These are phyloP conservation scores for Lophotriccus pileatus DNA, from an alignment of 2,797 vertebrate genomes.

Conservation along the genomic window DNA sequence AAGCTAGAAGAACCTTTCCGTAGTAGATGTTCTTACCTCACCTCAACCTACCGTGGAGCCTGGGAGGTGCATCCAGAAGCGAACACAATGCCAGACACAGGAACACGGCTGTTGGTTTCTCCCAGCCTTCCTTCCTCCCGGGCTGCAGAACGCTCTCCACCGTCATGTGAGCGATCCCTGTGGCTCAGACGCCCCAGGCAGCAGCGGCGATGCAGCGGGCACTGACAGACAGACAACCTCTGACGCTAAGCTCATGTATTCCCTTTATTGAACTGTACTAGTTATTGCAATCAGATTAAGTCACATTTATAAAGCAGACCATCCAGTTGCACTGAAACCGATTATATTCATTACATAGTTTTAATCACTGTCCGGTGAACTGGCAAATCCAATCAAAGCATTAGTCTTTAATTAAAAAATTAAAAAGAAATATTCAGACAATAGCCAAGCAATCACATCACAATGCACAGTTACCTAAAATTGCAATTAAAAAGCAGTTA, in stretches of 20 bases:
- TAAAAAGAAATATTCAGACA: slow-evolving; percentile 89
- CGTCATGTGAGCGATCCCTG: neutral
- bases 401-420: slow-evolving; percentile 97
- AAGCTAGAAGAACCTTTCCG: neutral
- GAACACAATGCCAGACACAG: neutral
- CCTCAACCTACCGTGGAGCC: neutral
- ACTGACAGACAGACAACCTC: slow-evolving; percentile 62
- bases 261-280: slow-evolving; percentile 97
- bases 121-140: neutral
- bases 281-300: slow-evolving; percentile 98
- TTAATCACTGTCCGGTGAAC: slow-evolving; percentile 96
- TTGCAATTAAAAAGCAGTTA: slow-evolving; percentile 91
- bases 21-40: neutral
- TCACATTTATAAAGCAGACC: slow-evolving; percentile 99
- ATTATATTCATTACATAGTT: slow-evolving; percentile 94
- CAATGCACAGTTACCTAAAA: slow-evolving; percentile 94
- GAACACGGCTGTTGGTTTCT: neutral
- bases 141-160: neutral
- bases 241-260: slow-evolving; percentile 77
- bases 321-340: slow-evolving; percentile 95
- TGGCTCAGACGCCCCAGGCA: neutral
- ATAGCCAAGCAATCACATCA: slow-evolving; percentile 98
- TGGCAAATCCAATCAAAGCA: slow-evolving; percentile 98
- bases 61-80: neutral
- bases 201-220: neutral